Evolutionary conservation across 2,888 invertebrate genomes (phyloP).

Genomic region (Rotaria macrura): DNA sequence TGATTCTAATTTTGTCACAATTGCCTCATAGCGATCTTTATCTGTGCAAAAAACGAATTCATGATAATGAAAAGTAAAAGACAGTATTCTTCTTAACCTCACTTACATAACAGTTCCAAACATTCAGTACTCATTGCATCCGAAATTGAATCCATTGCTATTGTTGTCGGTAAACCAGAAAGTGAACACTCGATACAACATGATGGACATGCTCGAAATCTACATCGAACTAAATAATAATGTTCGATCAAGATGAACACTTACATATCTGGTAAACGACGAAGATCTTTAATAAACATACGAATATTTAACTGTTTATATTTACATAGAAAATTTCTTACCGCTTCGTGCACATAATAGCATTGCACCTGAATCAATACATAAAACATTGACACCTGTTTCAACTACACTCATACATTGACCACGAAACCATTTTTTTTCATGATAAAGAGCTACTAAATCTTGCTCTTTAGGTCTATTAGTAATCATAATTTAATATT

Average conservation of each 20-base stretch:
- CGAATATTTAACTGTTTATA: not conserved
- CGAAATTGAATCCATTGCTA: not conserved
- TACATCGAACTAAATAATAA: not conserved
- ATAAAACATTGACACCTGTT: not conserved
- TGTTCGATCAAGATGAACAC: not conserved
- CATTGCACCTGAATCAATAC: not conserved
- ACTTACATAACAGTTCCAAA: not conserved
- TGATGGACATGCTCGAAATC: not conserved
- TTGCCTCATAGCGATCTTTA: not conserved
- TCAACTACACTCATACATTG: not conserved
- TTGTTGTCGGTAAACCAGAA: not conserved
- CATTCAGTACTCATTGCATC: not conserved
- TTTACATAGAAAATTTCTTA: not conserved
- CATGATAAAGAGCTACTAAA: not conserved
- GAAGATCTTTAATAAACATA: not conserved
- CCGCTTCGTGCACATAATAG: not conserved
- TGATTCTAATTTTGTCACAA: not conserved
- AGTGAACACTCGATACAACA: constrained; percentile 1
- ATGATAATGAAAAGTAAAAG: not conserved
- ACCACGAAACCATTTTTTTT: not conserved
- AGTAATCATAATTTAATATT: not conserved
- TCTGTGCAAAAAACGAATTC: not conserved
- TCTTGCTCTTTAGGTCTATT: not conserved
- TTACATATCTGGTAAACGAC: not conserved
- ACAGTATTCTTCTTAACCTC: not conserved